Base-by-base conservation (phyloP, 2,888 invertebrate species). In the Pseudococcus longispinus region DNA sequence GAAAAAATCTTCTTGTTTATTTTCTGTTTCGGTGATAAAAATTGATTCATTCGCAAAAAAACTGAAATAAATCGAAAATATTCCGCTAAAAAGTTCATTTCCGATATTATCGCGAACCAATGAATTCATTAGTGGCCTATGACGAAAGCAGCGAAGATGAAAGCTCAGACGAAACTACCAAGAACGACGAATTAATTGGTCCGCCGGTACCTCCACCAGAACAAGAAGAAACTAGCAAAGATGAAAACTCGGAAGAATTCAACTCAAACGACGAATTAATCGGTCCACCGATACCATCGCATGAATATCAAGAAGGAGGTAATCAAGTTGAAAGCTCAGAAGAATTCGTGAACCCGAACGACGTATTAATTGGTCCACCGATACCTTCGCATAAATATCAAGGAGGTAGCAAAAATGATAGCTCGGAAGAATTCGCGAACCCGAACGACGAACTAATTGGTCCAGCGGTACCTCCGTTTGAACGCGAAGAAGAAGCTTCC, bases 401-500 rank as follows among this genome's bases (percentile, higher is more conserved):
- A 60, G n/a, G n/a, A n/a, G n/a, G n/a, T n/a, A n/a, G n/a, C n/a
- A n/a, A n/a, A n/a, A n/a, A n/a, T n/a, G n/a, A 37, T 1, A 8
- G 9, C 37, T 37, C 37, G 8, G n/a, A 29, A 18, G 29, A 29
- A 15, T 29, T 32, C 5, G n/a, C n/a, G n/a, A 29, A 70, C 4
- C 0, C 11, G 23, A 37, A 8, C 37, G 70, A 74, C 5, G 85
- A 74, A 18, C 32, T 70, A n/a, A 85, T 85, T 11, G 85, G 85
- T 8, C 85, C 85, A 6, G 84, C 87, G 44, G 55, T 80, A 29
- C 82, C 82, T 82, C n/a, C 18, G 18, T 13, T 18, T 6, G 89
- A 89, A 88, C 89, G 89, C 23, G 90, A 90, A 32, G 90, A 91
- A 26, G 90, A 90, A 65, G 60, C 89, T 89, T 89, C 87, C 89